Conservation (phyloP, 2,797 vertebrate species). For the Octomys mimax region DNA sequence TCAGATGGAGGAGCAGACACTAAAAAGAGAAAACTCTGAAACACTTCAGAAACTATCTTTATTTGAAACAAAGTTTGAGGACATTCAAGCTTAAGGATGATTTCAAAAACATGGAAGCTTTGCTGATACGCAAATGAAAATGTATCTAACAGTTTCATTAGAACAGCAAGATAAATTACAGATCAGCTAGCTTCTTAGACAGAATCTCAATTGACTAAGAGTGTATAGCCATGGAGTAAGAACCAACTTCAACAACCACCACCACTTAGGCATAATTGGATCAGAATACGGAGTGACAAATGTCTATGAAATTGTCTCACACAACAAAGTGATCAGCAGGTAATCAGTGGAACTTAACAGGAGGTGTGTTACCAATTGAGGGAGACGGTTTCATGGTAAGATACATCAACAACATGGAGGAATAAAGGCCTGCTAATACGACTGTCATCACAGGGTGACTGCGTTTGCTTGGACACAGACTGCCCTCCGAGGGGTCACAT, state of each 20-base stretch:
- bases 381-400: background rate
- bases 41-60: background rate
- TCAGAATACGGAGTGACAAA: background rate
- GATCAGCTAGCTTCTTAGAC: background rate
- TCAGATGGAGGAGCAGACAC: background rate
- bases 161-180: background rate
- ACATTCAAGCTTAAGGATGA: background rate
- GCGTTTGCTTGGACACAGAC: background rate
- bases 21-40: background rate
- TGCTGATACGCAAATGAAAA: background rate
- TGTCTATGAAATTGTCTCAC: background rate
- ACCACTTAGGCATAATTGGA: background rate
- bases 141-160: background rate
- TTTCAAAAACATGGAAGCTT: background rate
- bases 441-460: background rate
- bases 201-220: background rate
- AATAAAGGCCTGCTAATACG: background rate
- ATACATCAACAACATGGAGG: background rate
- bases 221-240: background rate
- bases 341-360: background rate
- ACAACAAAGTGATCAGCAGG: background rate
- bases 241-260: slow-evolving; percentile 22
- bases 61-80: background rate
- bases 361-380: background rate
- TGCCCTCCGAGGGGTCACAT: background rate